Evolutionary conservation across 64 coral and sea anemone genomes (phyloP).

Genomic region (Astreopora myriophthalma): DNA sequence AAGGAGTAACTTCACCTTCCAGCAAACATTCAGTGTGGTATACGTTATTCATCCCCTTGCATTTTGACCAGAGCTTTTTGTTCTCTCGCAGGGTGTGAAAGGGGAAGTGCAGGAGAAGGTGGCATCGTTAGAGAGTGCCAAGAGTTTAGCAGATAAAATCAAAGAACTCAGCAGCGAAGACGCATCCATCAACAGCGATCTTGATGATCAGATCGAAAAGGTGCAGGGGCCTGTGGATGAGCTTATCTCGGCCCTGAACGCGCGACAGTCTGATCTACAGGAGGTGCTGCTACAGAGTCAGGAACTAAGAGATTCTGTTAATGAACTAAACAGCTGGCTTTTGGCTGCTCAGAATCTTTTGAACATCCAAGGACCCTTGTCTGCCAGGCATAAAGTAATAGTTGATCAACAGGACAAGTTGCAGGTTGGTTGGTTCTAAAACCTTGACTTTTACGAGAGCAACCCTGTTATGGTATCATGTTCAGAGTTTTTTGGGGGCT

Average conservation of each 20-base stretch:
- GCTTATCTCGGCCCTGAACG: constrained; percentile 44
- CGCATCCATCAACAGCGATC: constrained; percentile 54
- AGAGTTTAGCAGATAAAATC: constrained; percentile 79
- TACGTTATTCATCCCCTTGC: neutral
- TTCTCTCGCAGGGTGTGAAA: constrained; percentile 54
- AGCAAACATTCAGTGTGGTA: too few relatives aligned
- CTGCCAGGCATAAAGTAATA: constrained; percentile 79
- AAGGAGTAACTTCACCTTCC: neutral
- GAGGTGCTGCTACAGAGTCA: constrained; percentile 65
- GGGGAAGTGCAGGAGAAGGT: constrained; percentile 73
- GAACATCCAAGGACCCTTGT: constrained; percentile 71
- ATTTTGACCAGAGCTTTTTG: neutral
- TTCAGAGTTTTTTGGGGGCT: too few relatives aligned
- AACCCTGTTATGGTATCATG: too few relatives aligned
- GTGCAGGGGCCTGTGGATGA: constrained; percentile 75
- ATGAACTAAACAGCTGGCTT: constrained; percentile 80
- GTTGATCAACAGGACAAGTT: constrained; percentile 80
- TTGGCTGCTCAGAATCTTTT: constrained; percentile 71
- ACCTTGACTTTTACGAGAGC: too few relatives aligned
- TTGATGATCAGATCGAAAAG: constrained; percentile 65
- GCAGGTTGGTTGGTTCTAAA: constrained; percentile 29
- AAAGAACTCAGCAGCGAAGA: constrained; percentile 91
- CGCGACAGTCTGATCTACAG: constrained; percentile 74
- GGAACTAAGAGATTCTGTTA: constrained; percentile 74
- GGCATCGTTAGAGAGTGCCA: constrained; percentile 71